A percentile compares a stretch with the other conserved stretches of the same genome.
phyloP scores from a whole-genome alignment of 2,797 vertebrate species.

The Momotus momota region DNA sequence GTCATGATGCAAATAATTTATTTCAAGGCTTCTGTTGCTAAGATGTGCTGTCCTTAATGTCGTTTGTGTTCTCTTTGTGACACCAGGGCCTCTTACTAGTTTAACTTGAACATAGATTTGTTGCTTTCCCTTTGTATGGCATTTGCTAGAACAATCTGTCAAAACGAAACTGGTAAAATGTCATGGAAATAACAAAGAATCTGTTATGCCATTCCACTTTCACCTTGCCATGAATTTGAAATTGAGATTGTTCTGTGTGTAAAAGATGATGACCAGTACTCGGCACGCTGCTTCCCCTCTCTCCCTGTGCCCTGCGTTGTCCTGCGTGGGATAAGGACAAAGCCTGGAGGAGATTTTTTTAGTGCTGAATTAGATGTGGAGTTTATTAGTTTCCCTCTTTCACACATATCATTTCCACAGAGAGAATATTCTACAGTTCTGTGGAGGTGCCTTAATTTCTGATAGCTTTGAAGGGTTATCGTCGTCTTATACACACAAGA shows the following conservation, averaged over 20 bases:
- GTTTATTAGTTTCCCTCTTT: neutral
- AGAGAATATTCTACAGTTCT: neutral
- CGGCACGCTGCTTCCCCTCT: neutral
- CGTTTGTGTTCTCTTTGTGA: neutral
- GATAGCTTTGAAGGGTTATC: neutral
- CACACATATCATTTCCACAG: neutral
- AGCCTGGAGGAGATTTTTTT: neutral
- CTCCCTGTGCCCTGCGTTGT: neutral
- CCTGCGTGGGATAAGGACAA: neutral
- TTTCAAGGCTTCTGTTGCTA: neutral
- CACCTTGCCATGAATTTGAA: neutral
- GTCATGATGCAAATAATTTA: neutral
- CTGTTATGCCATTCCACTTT: neutral
- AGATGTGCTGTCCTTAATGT: neutral
- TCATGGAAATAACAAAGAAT: neutral
- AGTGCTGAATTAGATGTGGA: neutral
- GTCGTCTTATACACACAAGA: neutral
- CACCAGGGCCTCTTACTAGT: neutral
- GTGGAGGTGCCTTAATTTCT: neutral
- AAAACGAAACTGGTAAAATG: neutral
- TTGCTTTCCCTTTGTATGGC: neutral
- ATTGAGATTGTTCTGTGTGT: neutral
- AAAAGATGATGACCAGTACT: neutral
- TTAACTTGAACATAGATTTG: conserved; percentile 6
- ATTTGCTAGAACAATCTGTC: neutral